These are phyloP conservation scores for Corella eumyota DNA, from an alignment of 23 tunicate species.

Conservation along the genomic window DNA sequence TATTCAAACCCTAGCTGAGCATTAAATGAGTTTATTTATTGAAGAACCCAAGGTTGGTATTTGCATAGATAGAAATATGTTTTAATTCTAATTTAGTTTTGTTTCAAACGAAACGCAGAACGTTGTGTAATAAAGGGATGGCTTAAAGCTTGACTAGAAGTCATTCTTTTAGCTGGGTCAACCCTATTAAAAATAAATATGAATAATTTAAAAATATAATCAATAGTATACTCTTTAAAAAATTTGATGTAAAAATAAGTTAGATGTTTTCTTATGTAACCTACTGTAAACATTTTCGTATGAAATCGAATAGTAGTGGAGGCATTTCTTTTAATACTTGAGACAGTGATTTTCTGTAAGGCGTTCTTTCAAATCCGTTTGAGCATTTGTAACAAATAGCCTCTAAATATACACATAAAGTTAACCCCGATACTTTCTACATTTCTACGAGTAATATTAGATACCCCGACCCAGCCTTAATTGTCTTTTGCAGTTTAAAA, in stretches of 20 bases:
- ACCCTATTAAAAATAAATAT: conserved; percentile 16
- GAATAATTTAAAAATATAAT: neutral
- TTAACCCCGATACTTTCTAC: too few relatives aligned
- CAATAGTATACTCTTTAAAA: neutral
- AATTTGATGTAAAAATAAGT: too few relatives aligned
- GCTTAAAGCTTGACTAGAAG: conserved; percentile 50
- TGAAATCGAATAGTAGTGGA: conserved; percentile 45
- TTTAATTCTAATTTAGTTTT: too few relatives aligned
- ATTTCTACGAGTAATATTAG: too few relatives aligned
- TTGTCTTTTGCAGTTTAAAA: too few relatives aligned
- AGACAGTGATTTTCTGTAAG: conserved; percentile 69
- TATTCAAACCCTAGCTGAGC: too few relatives aligned
- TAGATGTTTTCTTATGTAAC: too few relatives aligned
- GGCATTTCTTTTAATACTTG: conserved; percentile 38
- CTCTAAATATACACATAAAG: conserved; percentile 21
- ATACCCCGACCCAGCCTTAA: too few relatives aligned
- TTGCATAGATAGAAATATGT: too few relatives aligned
- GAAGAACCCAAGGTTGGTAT: too few relatives aligned
- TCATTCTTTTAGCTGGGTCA: conserved; percentile 56
- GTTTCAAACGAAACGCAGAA: too few relatives aligned
- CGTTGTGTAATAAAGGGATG: conserved; percentile 58
- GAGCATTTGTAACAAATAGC: conserved; percentile 81
- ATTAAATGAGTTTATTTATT: too few relatives aligned
- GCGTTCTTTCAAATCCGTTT: conserved; percentile 82
- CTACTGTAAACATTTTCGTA: conserved; percentile 68